Percentiles rank a stretch among this genome's conserved stretches.
Conservation (phyloP, 2,113 vertebrate species). For the Bettongia penicillata region DNA sequence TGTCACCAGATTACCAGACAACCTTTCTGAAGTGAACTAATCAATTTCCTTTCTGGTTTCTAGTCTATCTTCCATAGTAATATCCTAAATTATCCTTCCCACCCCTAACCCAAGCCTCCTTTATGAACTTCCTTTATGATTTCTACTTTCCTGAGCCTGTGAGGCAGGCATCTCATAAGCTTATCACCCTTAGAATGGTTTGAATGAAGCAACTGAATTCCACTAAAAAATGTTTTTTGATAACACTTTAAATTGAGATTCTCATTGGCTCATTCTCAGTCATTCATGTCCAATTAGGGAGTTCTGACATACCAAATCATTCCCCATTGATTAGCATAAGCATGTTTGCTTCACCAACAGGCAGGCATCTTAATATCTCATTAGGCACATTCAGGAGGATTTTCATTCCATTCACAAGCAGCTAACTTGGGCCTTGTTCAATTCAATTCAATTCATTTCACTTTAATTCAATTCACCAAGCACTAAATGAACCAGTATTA, state of each 20-base stretch:
- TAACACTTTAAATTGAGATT: slow-evolving; percentile 8
- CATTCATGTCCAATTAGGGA: background rate
- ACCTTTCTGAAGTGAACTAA: background rate
- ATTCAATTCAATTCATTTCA: background rate
- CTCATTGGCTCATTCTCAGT: slow-evolving; percentile 6
- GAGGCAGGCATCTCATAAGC: background rate
- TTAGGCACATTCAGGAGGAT: background rate
- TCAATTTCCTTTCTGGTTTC: background rate
- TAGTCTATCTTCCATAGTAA: background rate
- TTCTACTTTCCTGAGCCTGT: background rate
- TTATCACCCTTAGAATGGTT: slow-evolving; percentile 28
- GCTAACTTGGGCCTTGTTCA: background rate
- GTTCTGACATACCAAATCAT: slow-evolving; percentile 26
- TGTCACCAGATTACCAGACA: background rate
- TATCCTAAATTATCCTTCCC: background rate
- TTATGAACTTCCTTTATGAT: slow-evolving; percentile 31
- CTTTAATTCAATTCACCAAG: background rate
- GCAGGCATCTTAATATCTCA: background rate
- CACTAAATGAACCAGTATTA: background rate
- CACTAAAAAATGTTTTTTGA: background rate
- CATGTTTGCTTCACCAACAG: background rate
- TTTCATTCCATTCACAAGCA: background rate
- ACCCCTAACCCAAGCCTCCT: background rate
- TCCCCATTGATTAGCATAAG: background rate
- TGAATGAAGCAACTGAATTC: background rate